Percentiles rank a stretch among this genome's conserved stretches.
These are phyloP conservation scores for Todiramphus chloris DNA, from an alignment of 2,113 vertebrate species.

Conservation along the genomic window DNA sequence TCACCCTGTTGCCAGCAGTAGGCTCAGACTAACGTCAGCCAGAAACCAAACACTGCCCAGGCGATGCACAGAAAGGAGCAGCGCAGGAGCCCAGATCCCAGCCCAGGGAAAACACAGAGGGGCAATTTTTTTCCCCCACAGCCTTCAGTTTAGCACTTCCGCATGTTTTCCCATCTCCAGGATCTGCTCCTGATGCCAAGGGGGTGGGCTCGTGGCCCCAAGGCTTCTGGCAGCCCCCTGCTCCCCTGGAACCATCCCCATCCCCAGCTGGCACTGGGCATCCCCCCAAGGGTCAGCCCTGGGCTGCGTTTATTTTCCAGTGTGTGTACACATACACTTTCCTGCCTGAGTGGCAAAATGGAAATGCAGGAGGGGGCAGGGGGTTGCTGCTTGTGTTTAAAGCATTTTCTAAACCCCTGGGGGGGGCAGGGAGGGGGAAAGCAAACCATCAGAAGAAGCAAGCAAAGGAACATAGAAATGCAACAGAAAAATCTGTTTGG, in stretches of 20 bases:
- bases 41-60: too few species aligned
- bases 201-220: not conserved
- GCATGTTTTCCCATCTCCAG: not conserved
- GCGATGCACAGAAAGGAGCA: not conserved
- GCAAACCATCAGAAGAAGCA: not conserved
- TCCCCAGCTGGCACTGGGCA: not conserved
- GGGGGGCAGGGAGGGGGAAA: too few species aligned
- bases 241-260: not conserved
- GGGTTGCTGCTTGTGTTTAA: not conserved
- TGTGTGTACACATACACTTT: rapidly evolving
- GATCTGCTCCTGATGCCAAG: not conserved
- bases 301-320: not conserved
- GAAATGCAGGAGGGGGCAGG: not conserved
- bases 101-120: not conserved
- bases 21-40: not conserved
- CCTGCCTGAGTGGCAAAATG: not conserved
- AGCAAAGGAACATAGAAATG: rapidly evolving
- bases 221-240: not conserved
- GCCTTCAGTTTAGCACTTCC: not conserved
- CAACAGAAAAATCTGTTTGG: rapidly evolving
- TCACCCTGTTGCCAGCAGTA: not conserved
- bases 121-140: not conserved
- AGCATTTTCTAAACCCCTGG: not conserved
- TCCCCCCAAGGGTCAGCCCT: not conserved
- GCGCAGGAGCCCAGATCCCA: not conserved